Evolutionary conservation across 1,140 invertebrate species (phyloP).

Genomic region (honey bee (Apis mellifera)): DNA sequence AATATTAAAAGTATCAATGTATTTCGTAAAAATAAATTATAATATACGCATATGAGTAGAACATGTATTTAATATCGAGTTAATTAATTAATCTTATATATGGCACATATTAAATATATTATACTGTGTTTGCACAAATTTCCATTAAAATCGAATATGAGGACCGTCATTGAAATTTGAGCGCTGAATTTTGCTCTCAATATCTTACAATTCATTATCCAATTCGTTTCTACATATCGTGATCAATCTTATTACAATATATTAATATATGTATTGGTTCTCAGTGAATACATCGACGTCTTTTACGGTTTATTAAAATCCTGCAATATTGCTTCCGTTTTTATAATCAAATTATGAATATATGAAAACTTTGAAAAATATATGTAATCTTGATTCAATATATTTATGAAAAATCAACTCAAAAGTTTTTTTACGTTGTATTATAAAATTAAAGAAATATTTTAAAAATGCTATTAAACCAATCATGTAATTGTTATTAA

Average conservation of each 20-base stretch:
- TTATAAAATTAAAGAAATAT: background rate
- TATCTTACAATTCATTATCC: background rate
- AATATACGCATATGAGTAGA: background rate
- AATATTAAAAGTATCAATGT: background rate
- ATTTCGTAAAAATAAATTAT: background rate
- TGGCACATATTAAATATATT: conserved; percentile 20
- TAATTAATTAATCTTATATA: background rate
- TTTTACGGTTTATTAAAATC: background rate
- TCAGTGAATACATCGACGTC: conserved; percentile 15
- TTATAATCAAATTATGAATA: no score
- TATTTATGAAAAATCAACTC: background rate
- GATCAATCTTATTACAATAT: background rate
- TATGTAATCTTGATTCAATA: no score
- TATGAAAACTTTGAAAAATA: no score
- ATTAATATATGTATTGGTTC: background rate
- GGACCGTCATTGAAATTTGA: background rate
- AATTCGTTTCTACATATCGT: conserved; percentile 1
- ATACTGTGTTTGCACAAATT: conserved; percentile 48
- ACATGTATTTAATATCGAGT: background rate
- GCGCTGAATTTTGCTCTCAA: conserved; percentile 39
- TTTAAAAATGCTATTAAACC: background rate
- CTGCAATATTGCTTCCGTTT: background rate
- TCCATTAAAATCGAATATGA: conserved; percentile 48
- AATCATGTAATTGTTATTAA: background rate
- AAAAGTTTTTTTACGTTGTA: background rate